Evolutionary conservation across 2,888 invertebrate genomes (phyloP), one percentile per base, ranked within the genome.

Genomic region (Dynastes grantii): DNA sequence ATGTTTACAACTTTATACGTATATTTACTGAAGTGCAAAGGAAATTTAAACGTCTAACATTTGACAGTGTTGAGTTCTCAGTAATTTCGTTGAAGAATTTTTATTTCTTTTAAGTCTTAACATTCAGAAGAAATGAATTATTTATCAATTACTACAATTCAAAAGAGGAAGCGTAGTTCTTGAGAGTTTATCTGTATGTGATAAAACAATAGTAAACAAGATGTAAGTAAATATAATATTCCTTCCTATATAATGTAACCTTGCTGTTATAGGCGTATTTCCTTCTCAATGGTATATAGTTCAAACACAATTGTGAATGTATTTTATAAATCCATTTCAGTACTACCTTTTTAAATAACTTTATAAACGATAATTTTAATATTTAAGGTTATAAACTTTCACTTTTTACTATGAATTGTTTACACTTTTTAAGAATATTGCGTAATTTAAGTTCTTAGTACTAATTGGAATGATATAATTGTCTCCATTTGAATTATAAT

Each of bases 211-310:
- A 58, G 8, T 13, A 78, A 53, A 16, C 49, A 73, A 63, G 27
- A 58, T 40, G 63, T 51, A 40, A 71, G 78, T 73, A 27, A 63
- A 53, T 76, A 37, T 70, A 61, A 40, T 51, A 5, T 76, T 63
- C 16, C 16, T 71, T 58, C 16, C 16, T 55, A 55, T 11, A 67
- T 32, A 76, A 45, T 76, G 63, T 70, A 78, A 79, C 79, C 79
- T 79, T 79, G 79, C 73, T 73, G n/a, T 73, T 79, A 79, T 79
- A 77, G 77, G 79, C 77, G 79, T 77, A 79, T 79, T 79, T 79
- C 79, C 79, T 79, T 51, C 73, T 77, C 29, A 70, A 40, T 29
- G 29, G 63, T 77, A 27, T 63, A 58, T 40, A 22, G 55, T 61
- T 73, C 22, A 61, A 73, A 58, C 49, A 37, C 27, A 1, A 37